Base-by-base conservation (phyloP, 1,140 invertebrate genomes). In the Phthorimaea operculella region DNA sequence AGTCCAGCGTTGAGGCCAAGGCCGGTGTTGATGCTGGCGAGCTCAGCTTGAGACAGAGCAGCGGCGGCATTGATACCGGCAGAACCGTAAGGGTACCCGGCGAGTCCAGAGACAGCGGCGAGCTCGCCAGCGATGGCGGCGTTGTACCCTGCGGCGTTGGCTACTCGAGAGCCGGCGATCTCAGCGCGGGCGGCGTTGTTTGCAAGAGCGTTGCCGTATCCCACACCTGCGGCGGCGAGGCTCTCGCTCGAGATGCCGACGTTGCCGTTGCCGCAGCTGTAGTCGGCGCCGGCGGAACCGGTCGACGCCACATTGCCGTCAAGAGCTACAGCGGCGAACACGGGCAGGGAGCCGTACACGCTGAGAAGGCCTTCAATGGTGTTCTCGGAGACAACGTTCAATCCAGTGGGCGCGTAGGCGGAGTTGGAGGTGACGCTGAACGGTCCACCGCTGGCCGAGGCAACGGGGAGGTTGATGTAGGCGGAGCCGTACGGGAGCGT, bases 301-400 rank as follows among this genome's bases (percentile, higher is more conserved):
- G 34, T 42, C 4, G 66, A 63, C 3, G 62, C 55, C 16, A 71
- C 44, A 0, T 52, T 51, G 5, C 71, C 71, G 48, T 70, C 70
- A 52, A 73, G 48, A 39, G 64, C 60, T 14, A 73, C 68, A 39
- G 68, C 61, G 52, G 63, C 62, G n/a, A 73, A 48, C 55, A 72
- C 72, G 6, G 72, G 72, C 39, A 73, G 53, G 21, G 62, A 55
- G 12, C 73, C 73, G 15, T 7, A 50, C 1, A 70, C 65, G 18
- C 50, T 45, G 9, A 75, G 15, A 7, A 54, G 51, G 4, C 76
- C 76, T 55, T 73, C 72, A 18, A 58, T 63, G 0, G 47, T 36
- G 36, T 74, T 74, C 49, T 76, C 72, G 33, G 70, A 73, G 14
- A 61, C 54, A 8, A 75, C 52, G 1, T 62, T 53, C 3, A 76